Base-by-base conservation (phyloP, 2,797 vertebrate species). In the Jordanella pulchra region DNA sequence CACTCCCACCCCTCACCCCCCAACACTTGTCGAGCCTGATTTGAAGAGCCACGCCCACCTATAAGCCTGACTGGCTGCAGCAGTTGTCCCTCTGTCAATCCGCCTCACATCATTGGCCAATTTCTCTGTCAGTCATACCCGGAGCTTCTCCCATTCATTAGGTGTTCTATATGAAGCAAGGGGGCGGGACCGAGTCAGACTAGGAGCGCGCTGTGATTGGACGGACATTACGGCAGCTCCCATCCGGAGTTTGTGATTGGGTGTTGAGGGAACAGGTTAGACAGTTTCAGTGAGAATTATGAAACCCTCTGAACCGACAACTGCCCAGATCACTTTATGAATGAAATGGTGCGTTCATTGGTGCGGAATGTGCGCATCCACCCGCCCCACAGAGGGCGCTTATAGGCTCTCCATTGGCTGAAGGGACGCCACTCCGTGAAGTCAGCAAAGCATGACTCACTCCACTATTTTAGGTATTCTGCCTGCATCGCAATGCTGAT, bases 321-420 rank as follows among this genome's bases (percentile, higher is more conserved):
- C 91, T 89, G 91, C 91, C 87, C 90, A 74, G 87, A 90, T 91
- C 90, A 90, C 93, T 95, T 94, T 88, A 92, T 93, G 94, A 94
- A 95, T 92, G 94, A 94, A 95, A 90, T 77, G 75, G 82, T 84
- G 87, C 89, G 73, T 85, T 90, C 76, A 94, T 94, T 95, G 93
- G 94, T 71, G 75, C 69, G 42, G 70, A 42, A 44, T 58, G 69
- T 42, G 69, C 25, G 42, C 67, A 55, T 71, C 47, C 23, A 75
- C 92, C 92, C 91, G 83, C 93, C 94, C 84, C 73, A 44, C 9
- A 51, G 67, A 60, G 68, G 44, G 61, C 80, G 50, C 75, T 65
- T 30, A 63, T 64, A 65, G 71, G 58, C 54, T 1, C 13, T 15
- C 71, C 32, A 93, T 91, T 92, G 81, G 93, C 74, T 72, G 7